phyloP scores from a whole-genome alignment of 2,888 invertebrate species.

The Temnothorax unifasciatus region DNA sequence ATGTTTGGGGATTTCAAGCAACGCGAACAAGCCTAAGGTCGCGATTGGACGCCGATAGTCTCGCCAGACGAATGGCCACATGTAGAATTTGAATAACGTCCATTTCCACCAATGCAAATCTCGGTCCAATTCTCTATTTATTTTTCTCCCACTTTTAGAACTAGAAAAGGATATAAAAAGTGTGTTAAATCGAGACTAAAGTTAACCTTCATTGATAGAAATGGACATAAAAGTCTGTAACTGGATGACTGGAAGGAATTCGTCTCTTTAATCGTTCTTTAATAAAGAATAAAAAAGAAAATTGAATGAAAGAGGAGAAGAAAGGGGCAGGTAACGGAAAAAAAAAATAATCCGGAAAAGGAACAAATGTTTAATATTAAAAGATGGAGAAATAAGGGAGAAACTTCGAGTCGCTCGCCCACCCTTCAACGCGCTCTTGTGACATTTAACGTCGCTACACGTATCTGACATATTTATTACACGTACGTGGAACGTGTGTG shows the following conservation, averaged over 20 bases:
- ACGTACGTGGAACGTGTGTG: constrained; percentile 7
- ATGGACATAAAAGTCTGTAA: neutral
- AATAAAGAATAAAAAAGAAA: neutral
- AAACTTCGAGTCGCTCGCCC: neutral
- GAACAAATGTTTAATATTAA: neutral
- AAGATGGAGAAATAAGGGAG: neutral
- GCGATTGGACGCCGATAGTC: too few relatives aligned
- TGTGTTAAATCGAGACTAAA: neutral
- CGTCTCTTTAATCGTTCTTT: too few relatives aligned
- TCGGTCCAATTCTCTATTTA: too few relatives aligned
- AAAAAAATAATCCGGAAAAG: neutral
- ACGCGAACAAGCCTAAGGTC: too few relatives aligned
- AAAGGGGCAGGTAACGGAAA: too few relatives aligned
- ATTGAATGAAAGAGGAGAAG: too few relatives aligned
- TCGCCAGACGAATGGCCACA: too few relatives aligned
- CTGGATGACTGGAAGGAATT: too few relatives aligned
- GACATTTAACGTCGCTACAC: constrained; percentile 2
- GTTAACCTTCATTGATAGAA: neutral
- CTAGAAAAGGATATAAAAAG: neutral
- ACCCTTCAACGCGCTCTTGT: neutral
- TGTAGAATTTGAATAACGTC: too few relatives aligned
- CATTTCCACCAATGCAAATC: too few relatives aligned
- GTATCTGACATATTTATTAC: constrained; percentile 23
- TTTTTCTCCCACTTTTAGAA: neutral
- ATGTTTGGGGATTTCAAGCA: too few relatives aligned